These are phyloP conservation scores for Bombus pascuorum DNA, from an alignment of 1,140 invertebrate species.

Conservation along the genomic window DNA sequence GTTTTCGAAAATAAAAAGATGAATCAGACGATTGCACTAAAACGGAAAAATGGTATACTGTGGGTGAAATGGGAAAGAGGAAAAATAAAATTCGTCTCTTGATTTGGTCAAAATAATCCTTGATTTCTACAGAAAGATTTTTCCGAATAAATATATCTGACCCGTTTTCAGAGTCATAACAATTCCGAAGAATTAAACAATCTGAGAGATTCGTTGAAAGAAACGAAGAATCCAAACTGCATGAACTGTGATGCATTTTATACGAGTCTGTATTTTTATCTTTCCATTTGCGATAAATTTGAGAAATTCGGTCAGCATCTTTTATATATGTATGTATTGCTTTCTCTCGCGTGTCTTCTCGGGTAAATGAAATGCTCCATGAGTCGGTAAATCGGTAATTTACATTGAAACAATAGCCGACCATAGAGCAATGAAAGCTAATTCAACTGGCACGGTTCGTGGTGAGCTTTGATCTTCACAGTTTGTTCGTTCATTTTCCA, in stretches of 20 bases:
- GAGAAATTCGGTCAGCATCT: not conserved
- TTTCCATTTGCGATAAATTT: not conserved
- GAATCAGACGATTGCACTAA: not conserved
- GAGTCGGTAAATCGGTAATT: not conserved
- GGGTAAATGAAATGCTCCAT: not conserved
- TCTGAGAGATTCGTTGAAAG: not conserved
- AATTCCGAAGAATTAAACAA: no score
- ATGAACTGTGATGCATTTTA: no score
- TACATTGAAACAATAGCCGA: not conserved
- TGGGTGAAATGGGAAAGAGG: conserved; percentile 3
- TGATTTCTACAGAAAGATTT: conserved; percentile 17
- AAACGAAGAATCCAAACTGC: not conserved
- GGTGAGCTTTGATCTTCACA: conserved; percentile 17
- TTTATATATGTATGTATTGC: not conserved
- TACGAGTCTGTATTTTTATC: not conserved
- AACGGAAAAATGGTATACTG: not conserved
- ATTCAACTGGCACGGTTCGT: conserved; percentile 4
- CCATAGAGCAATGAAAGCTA: not conserved
- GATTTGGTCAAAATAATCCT: conserved; percentile 13
- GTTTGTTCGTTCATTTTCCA: conserved; percentile 82
- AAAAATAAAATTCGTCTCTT: conserved; percentile 1
- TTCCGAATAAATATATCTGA: not conserved
- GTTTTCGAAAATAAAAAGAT: conserved; percentile 45
- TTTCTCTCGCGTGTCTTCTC: no score
- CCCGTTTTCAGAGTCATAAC: not conserved